Evolutionary conservation across 2,113 vertebrate species (phyloP).

Genomic region (Siniperca chuatsi): DNA sequence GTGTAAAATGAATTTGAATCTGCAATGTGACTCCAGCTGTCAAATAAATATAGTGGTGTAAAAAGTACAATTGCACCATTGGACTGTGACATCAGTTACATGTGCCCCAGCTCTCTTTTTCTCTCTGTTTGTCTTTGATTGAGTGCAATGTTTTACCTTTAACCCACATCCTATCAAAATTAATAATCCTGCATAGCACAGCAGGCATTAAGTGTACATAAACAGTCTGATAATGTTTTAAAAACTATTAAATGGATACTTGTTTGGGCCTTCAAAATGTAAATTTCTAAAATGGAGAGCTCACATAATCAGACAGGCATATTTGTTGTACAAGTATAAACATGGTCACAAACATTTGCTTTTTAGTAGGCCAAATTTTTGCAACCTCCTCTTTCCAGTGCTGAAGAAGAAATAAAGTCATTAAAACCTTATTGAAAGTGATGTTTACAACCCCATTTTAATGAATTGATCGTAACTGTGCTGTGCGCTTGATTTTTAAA

Average conservation of each 20-base stretch:
- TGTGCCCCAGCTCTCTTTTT: not conserved
- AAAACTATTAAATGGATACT: not conserved
- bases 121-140: not conserved
- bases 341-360: not conserved
- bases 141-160: not conserved
- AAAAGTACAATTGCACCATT: not conserved
- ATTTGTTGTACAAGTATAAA: not conserved
- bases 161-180: not conserved
- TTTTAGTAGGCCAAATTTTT: not conserved
- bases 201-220: no score
- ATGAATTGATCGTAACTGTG: not conserved
- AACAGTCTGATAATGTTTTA: not conserved
- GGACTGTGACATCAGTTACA: not conserved
- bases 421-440: not conserved
- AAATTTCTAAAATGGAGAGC: not conserved
- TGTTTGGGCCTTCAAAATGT: not conserved
- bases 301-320: not conserved
- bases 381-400: not conserved
- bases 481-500: conserved; percentile 1
- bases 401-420: not conserved
- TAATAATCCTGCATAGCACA: not conserved
- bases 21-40: not conserved
- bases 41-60: not conserved
- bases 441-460: not conserved
- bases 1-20: not conserved